These are phyloP conservation scores for Urocyon cinereoargenteus DNA, from an alignment of 2,797 vertebrate species.

Conservation along the genomic window DNA sequence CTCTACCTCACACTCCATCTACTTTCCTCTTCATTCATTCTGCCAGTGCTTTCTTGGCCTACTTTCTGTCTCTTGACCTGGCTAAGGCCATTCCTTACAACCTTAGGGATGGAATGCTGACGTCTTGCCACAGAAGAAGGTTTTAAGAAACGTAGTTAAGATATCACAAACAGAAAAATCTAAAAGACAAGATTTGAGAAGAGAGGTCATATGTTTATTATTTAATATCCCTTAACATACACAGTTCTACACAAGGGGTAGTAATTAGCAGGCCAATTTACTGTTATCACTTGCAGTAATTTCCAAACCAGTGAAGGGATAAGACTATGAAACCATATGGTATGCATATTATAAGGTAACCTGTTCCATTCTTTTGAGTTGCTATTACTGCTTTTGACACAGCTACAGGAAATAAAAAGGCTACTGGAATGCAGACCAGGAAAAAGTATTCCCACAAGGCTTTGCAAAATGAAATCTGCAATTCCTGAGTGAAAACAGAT, in stretches of 20 bases:
- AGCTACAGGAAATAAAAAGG: conserved; percentile 89
- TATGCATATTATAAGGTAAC: conserved; percentile 86
- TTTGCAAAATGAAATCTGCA: conserved; percentile 88
- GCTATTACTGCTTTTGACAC: conserved; percentile 87
- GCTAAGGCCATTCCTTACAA: neutral
- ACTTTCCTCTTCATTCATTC: neutral
- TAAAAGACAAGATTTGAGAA: conserved; percentile 59
- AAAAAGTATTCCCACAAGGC: conserved; percentile 88
- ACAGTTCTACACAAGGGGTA: conserved; percentile 59
- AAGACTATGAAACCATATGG: conserved; percentile 81
- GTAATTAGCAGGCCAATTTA: conserved; percentile 76
- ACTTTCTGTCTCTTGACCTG: neutral
- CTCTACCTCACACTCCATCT: neutral
- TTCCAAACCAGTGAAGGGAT: conserved; percentile 80
- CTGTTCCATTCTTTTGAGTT: conserved; percentile 85
- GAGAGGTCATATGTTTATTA: conserved; percentile 38
- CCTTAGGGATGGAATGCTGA: neutral
- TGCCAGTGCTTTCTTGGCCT: neutral
- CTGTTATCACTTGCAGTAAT: conserved; percentile 75
- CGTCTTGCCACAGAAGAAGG: conserved; percentile 8
- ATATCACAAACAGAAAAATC: conserved; percentile 54
- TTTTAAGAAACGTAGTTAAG: conserved; percentile 73
- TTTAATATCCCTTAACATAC: conserved; percentile 13
- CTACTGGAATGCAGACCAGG: conserved; percentile 88
- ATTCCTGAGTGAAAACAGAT: conserved; percentile 89